phyloP scores from a whole-genome alignment of 2,797 vertebrate species.

The Odontamblyopus rebecca region DNA sequence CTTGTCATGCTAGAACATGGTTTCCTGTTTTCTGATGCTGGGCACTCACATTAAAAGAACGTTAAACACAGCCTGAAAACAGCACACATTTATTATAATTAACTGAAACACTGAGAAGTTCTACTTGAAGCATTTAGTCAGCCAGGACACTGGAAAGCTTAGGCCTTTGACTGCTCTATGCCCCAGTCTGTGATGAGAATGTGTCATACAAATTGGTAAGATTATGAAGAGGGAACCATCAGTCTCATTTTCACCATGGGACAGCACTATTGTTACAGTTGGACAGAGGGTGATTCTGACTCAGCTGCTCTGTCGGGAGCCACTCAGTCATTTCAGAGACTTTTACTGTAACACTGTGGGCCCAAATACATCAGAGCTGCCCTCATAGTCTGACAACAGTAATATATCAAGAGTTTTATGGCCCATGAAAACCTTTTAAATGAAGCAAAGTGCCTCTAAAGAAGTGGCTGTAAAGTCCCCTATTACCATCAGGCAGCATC shows the following conservation, averaged over 20 bases:
- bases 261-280: not conserved
- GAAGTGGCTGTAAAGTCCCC: not conserved
- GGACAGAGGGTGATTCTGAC: conserved; percentile 3
- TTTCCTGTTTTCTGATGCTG: not conserved
- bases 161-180: not conserved
- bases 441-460: not conserved
- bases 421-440: not conserved
- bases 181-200: not conserved
- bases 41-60: not conserved
- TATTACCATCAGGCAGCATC: not conserved
- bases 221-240: conserved; percentile 1
- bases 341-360: conserved; percentile 3
- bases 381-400: not conserved
- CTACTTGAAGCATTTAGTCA: not conserved
- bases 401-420: not conserved
- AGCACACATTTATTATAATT: not conserved
- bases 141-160: not conserved
- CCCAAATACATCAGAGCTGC: not conserved
- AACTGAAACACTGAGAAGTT: not conserved
- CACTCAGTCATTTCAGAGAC: not conserved
- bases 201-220: not conserved
- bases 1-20: too few species aligned
- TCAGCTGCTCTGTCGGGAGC: not conserved
- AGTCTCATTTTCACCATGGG: conserved; percentile 2
- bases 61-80: not conserved